These are phyloP conservation scores for Tetraneura akinire DNA, from an alignment of 1,140 invertebrate species.

Conservation along the genomic window DNA sequence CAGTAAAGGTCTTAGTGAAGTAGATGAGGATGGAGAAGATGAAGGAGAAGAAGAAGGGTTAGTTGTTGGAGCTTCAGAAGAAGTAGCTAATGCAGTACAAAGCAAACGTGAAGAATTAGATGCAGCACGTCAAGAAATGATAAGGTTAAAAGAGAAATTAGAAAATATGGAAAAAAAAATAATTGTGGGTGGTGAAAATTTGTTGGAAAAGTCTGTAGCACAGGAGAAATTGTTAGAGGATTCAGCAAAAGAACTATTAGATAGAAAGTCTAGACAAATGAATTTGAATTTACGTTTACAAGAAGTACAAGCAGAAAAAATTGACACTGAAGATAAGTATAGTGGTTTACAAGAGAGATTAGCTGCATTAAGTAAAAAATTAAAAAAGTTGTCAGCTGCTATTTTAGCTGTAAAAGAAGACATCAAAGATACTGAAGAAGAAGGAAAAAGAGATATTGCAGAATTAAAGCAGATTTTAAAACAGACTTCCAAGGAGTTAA, in stretches of 20 bases:
- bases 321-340: slow-evolving; percentile 96
- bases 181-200: slow-evolving; percentile 95
- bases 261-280: slow-evolving; percentile 78
- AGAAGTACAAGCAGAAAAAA: slow-evolving; percentile 77
- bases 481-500: slow-evolving; percentile 86
- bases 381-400: slow-evolving; percentile 83
- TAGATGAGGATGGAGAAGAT: slow-evolving; percentile 67
- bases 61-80: slow-evolving; percentile 55
- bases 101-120: slow-evolving; percentile 65
- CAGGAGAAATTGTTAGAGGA: slow-evolving; percentile 89
- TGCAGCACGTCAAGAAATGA: slow-evolving; percentile 43
- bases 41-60: slow-evolving; percentile 61
- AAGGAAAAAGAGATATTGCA: slow-evolving; percentile 96
- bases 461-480: slow-evolving; percentile 89
- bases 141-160: slow-evolving; percentile 72
- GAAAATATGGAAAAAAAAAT: slow-evolving; percentile 92
- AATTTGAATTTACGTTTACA: slow-evolving; percentile 78
- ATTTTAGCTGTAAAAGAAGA: slow-evolving; percentile 83
- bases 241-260: slow-evolving; percentile 86
- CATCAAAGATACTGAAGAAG: slow-evolving; percentile 83
- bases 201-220: slow-evolving; percentile 94
- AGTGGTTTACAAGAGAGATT: slow-evolving; percentile 92
- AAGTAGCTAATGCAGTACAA: slow-evolving; percentile 56
- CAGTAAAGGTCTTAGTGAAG: slow-evolving; percentile 55
- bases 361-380: slow-evolving; percentile 86